A percentile compares a stretch with the other conserved stretches of the same genome.
phyloP scores from a whole-genome alignment of 2,888 invertebrate species.

The Perithous albicinctus region DNA sequence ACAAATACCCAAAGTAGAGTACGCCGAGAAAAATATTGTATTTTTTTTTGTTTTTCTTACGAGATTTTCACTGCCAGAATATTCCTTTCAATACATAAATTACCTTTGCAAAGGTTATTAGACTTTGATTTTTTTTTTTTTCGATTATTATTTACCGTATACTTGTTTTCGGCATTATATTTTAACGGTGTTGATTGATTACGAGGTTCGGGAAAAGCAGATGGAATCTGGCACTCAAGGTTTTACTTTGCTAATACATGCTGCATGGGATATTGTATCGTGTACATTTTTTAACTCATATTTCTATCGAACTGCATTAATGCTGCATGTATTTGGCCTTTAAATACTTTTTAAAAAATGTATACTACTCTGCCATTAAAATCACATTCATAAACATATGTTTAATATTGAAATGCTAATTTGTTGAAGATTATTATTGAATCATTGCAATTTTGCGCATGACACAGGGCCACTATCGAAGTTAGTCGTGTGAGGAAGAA shows the following conservation, averaged over 20 bases:
- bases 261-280: neutral
- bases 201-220: slow-evolving; percentile 7
- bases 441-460: slow-evolving; percentile 41
- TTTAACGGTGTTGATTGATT: no score
- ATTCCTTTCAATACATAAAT: neutral
- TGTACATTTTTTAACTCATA: slow-evolving; percentile 14
- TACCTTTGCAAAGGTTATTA: neutral
- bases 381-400: slow-evolving; percentile 2
- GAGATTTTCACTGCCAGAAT: neutral
- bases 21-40: neutral
- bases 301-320: slow-evolving; percentile 33
- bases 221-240: neutral
- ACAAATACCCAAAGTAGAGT: neutral
- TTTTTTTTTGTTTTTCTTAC: neutral
- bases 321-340: slow-evolving; percentile 44
- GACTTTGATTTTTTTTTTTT: neutral
- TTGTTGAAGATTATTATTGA: neutral
- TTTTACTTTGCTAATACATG: slow-evolving; percentile 10
- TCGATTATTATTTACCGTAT: neutral
- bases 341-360: slow-evolving; percentile 19
- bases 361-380: slow-evolving; percentile 23
- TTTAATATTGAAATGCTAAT: neutral
- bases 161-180: neutral
- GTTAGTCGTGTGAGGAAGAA: slow-evolving; percentile 89
- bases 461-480: slow-evolving; percentile 89